Evolutionary conservation across 23 tunicate species (phyloP).

Genomic region (Styela clava): DNA sequence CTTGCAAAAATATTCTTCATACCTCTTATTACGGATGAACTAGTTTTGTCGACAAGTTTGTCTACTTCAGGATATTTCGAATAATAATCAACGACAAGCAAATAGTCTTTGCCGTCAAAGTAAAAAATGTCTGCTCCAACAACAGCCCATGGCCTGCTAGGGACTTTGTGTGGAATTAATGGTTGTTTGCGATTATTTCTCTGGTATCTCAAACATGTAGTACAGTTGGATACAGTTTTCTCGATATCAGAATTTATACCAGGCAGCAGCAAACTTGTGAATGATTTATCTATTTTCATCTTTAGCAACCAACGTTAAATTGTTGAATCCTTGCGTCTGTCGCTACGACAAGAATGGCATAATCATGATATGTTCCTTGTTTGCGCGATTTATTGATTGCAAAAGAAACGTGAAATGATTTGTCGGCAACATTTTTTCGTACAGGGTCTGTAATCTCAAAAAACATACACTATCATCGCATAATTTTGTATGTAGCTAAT

Average conservation of each 20-base stretch:
- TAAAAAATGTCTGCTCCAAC: constrained; percentile 11
- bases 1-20: constrained; percentile 36
- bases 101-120: constrained; percentile 27
- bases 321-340: no score
- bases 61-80: background rate
- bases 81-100: constrained; percentile 25
- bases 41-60: background rate
- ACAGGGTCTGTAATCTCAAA: no score
- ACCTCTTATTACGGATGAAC: constrained; percentile 6
- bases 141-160: constrained; percentile 8
- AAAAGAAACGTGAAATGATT: no score
- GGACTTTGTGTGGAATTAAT: constrained; percentile 27
- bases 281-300: no score
- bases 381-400: no score
- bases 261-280: no score
- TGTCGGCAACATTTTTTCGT: no score
- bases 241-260: background rate
- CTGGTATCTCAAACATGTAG: constrained; percentile 22
- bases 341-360: no score
- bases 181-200: constrained; percentile 30
- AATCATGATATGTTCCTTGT: no score
- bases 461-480: no score
- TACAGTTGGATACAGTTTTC: background rate
- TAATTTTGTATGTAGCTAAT: no score
- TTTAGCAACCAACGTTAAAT: no score